A percentile compares a stretch with the other conserved stretches of the same genome.
Conservation (phyloP, 2,888 invertebrate genomes). For the Trypoxylon attenuatum region DNA sequence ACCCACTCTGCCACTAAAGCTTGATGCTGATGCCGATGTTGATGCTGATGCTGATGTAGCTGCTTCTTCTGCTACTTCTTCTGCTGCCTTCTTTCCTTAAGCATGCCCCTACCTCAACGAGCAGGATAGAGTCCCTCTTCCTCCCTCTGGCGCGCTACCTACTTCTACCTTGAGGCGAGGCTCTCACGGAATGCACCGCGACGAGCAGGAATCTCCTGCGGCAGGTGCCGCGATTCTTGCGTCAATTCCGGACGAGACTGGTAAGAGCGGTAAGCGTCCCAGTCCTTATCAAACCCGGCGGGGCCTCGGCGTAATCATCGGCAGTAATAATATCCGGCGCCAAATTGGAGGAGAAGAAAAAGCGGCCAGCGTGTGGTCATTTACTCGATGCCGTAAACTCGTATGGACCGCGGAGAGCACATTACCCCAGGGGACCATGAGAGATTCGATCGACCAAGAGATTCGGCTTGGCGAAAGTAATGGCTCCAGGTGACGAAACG, state of each 20-base stretch:
- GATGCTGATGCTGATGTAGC: too few relatives aligned
- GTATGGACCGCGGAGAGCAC: conserved; percentile 15
- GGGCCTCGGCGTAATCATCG: neutral
- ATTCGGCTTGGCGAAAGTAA: conserved; percentile 38
- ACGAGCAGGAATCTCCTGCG: conserved; percentile 37
- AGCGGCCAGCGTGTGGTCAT: neutral
- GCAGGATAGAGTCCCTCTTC: too few relatives aligned
- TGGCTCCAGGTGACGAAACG: conserved; percentile 39
- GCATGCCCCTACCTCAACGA: too few relatives aligned
- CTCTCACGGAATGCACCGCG: conserved; percentile 10
- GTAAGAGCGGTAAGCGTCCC: too few relatives aligned
- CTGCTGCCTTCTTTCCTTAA: too few relatives aligned
- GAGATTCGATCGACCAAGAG: too few relatives aligned
- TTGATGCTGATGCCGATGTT: too few relatives aligned
- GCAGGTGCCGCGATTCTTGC: too few relatives aligned
- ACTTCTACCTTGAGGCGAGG: neutral
- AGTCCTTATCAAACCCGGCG: too few relatives aligned
- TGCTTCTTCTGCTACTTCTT: too few relatives aligned
- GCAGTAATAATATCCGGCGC: conserved; percentile 19
- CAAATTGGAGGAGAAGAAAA: conserved; percentile 9
- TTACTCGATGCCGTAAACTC: conserved; percentile 24
- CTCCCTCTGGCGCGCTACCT: neutral
- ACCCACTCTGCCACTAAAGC: too few relatives aligned
- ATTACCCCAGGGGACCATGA: conserved; percentile 17
- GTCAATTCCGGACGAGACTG: too few relatives aligned